Base-by-base conservation (phyloP, 2,797 vertebrate genomes). In the Percopsis omiscomaycus region DNA sequence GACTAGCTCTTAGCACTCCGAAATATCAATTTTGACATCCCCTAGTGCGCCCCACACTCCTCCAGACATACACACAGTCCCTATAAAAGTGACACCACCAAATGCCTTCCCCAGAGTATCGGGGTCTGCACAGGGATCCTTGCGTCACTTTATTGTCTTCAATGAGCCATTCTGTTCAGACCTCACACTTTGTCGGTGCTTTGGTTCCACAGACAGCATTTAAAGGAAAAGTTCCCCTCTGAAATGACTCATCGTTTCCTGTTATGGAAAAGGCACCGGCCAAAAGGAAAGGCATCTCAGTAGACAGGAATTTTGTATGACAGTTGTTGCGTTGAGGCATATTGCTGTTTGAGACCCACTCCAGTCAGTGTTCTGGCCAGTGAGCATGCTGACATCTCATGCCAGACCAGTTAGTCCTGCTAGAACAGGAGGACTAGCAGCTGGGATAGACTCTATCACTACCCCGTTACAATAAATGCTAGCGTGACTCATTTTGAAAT, bases 111-210 rank as follows among this genome's bases (percentile, higher is more conserved):
- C 51, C 49, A 27, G 55, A 5, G 59, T 15, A 28, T 59, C 32
- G 62, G 27, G 44, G 16, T 47, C 52, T 53, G 15, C 47, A 49
- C 30, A 52, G 53, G 54, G n/a, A 59, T 29, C 44, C 22, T 48
- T 4, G 30, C 30, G 30, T 66, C 52, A 11, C 51, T 44, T 68
- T 64, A 58, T 45, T 15, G 30, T 47, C 50, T 61, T 65, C 61
- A 66, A 74, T 66, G 42, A 62, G 62, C 27, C 66, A 56, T 58
- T 69, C 58, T 65, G 65, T 59, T 56, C 55, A 42, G 57, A 53
- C 47, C 61, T 60, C 72, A 57, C 47, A 51, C 28, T 22, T 22
- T 22, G 22, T 22, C 22, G 22, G 22, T 64, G 15, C 45, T 50
- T 50, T 50, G 4, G 48, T 16, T 55, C 13, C 3, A 15, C 28